Percentiles rank a stretch among this genome's conserved stretches.
phyloP scores from a whole-genome alignment of 2,113 vertebrate genomes.

The Macrotis lagotis region DNA sequence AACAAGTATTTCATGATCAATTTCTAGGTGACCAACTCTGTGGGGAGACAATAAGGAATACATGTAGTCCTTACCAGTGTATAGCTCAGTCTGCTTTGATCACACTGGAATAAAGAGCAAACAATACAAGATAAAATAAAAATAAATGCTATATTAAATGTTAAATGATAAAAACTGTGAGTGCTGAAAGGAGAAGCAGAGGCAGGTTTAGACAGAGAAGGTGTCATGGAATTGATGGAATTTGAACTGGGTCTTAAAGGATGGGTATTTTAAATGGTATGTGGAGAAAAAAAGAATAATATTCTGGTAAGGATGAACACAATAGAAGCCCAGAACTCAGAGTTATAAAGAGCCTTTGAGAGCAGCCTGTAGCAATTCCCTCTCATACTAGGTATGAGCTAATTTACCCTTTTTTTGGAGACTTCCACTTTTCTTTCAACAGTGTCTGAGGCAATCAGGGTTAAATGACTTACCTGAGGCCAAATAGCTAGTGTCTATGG shows the following conservation, averaged over 20 bases:
- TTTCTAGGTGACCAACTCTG: not conserved
- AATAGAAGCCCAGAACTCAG: not conserved
- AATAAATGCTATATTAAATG: not conserved
- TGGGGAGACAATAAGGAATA: not conserved
- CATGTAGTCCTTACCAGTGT: not conserved
- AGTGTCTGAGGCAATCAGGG: not conserved
- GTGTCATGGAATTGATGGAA: not conserved
- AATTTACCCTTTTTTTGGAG: not conserved
- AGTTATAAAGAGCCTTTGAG: not conserved
- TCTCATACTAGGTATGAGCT: not conserved
- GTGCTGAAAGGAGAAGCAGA: not conserved
- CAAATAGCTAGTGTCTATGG: not conserved
- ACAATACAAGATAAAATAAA: not conserved
- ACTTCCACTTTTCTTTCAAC: not conserved
- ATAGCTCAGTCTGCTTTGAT: not conserved
- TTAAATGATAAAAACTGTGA: not conserved
- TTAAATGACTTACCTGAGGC: not conserved
- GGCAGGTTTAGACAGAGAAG: not conserved
- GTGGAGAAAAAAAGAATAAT: not conserved
- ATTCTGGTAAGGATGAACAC: not conserved
- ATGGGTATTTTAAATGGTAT: not conserved
- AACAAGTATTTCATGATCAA: not conserved
- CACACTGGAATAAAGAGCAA: not conserved
- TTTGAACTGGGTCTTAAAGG: not conserved
- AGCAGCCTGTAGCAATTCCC: not conserved